Evolutionary conservation across 2,113 vertebrate genomes (phyloP).

Genomic region (Thamnophis sirtalis): DNA sequence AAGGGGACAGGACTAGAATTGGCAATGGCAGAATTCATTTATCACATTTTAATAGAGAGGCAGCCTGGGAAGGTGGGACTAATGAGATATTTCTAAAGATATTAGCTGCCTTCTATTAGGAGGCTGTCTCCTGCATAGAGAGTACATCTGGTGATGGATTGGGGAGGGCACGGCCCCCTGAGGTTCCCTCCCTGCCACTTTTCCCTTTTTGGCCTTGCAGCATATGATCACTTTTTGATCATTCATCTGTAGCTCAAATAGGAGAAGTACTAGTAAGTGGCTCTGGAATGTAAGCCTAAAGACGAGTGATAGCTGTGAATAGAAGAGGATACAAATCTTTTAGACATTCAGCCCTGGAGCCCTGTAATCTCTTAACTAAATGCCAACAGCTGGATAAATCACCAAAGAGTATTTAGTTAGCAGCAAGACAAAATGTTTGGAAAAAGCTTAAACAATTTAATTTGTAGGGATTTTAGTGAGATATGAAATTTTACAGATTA

Average conservation of each 20-base stretch:
- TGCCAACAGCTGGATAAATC: background rate
- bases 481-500: background rate
- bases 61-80: slow-evolving; percentile 70
- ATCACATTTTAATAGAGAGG: slow-evolving; percentile 80
- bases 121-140: slow-evolving; percentile 54
- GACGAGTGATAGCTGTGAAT: background rate
- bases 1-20: slow-evolving; percentile 62
- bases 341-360: background rate
- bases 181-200: background rate
- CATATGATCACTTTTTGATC: slow-evolving; percentile 4
- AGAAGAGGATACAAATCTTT: background rate
- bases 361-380: background rate
- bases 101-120: slow-evolving; percentile 75
- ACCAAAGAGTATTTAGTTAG: background rate
- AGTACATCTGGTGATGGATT: slow-evolving; percentile 39
- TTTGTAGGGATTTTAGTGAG: background rate
- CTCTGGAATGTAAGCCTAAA: background rate
- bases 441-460: background rate
- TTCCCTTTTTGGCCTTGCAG: background rate
- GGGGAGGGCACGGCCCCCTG: background rate
- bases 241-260: background rate
- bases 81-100: slow-evolving; percentile 81
- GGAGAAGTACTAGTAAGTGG: background rate
- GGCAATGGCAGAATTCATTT: slow-evolving; percentile 75
- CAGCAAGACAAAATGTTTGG: background rate